phyloP scores from a whole-genome alignment of 23 tunicate species.

The Trididemnum clinides region DNA sequence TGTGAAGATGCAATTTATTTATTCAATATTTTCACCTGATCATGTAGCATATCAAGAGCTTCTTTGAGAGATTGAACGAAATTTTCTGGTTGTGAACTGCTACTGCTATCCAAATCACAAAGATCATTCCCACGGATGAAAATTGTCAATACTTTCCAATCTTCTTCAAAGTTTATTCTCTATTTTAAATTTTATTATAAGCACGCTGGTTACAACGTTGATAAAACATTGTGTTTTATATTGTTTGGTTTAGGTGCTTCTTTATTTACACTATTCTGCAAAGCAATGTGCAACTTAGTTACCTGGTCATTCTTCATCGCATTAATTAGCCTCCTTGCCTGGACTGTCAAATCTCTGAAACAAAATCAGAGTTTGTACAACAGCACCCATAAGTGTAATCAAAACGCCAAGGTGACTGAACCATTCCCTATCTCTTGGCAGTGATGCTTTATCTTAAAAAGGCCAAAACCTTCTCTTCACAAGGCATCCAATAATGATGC shows the following conservation, averaged over 20 bases:
- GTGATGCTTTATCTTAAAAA: too few species aligned
- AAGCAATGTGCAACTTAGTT: too few species aligned
- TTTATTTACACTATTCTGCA: not conserved
- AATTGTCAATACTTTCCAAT: conserved; percentile 77
- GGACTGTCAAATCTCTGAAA: conserved; percentile 63
- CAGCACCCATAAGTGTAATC: not conserved
- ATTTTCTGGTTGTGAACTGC: conserved; percentile 46
- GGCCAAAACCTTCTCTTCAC: too few species aligned
- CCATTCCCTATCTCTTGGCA: too few species aligned
- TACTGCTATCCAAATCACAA: conserved; percentile 57
- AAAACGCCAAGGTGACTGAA: too few species aligned
- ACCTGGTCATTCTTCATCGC: conserved; percentile 53
- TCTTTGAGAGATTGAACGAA: conserved; percentile 48
- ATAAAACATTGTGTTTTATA: not conserved
- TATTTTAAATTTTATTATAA: not conserved
- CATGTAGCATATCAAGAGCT: conserved; percentile 63
- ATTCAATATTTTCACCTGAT: too few species aligned
- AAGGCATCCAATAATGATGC: too few species aligned
- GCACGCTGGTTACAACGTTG: not conserved
- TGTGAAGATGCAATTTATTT: too few species aligned
- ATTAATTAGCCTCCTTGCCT: conserved; percentile 52
- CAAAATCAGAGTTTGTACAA: not conserved
- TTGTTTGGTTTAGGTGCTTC: not conserved
- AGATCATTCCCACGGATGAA: conserved; percentile 91
- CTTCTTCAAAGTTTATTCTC: conserved; percentile 60